These are phyloP conservation scores for Lasioglossum marginatum DNA, from an alignment of 2,888 invertebrate genomes.

Conservation along the genomic window DNA sequence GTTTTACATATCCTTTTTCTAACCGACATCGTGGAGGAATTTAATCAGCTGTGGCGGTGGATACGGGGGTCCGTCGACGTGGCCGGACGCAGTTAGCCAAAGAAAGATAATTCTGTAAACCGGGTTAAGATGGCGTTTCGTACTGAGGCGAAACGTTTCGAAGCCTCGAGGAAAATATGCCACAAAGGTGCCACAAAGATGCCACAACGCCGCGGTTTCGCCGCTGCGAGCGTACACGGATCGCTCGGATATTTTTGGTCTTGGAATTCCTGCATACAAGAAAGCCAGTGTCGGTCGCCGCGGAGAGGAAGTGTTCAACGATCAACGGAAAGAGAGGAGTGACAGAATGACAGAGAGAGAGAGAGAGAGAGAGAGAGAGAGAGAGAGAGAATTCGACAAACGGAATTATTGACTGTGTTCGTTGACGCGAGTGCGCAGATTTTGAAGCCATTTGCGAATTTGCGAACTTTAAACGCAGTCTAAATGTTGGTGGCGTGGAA, in stretches of 20 bases:
- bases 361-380: not conserved
- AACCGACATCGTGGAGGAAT: conserved; percentile 37
- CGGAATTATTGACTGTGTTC: conserved; percentile 46
- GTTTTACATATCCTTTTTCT: conserved; percentile 26
- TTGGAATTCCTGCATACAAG: conserved; percentile 68
- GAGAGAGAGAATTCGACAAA: not conserved
- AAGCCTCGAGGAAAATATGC: conserved; percentile 64
- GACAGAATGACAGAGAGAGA: not conserved
- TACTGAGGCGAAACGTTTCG: conserved; percentile 56
- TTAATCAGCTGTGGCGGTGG: conserved; percentile 40
- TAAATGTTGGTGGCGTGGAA: not conserved
- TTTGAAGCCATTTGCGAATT: not conserved
- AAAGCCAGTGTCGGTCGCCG: conserved; percentile 47
- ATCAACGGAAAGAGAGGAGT: conserved; percentile 8
- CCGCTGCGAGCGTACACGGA: conserved; percentile 53
- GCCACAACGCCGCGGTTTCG: conserved; percentile 63
- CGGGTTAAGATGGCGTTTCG: conserved; percentile 45
- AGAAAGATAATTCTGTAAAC: conserved; percentile 64
- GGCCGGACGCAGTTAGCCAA: conserved; percentile 43
- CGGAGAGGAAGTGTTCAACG: conserved; percentile 36
- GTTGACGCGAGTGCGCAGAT: conserved; percentile 37
- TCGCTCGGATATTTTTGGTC: conserved; percentile 67
- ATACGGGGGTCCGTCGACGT: conserved; percentile 27
- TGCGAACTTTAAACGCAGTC: not conserved
- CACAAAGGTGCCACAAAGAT: conserved; percentile 69